Conservation (phyloP, 2,797 vertebrate species). For the Odontamblyopus lacepedii region DNA sequence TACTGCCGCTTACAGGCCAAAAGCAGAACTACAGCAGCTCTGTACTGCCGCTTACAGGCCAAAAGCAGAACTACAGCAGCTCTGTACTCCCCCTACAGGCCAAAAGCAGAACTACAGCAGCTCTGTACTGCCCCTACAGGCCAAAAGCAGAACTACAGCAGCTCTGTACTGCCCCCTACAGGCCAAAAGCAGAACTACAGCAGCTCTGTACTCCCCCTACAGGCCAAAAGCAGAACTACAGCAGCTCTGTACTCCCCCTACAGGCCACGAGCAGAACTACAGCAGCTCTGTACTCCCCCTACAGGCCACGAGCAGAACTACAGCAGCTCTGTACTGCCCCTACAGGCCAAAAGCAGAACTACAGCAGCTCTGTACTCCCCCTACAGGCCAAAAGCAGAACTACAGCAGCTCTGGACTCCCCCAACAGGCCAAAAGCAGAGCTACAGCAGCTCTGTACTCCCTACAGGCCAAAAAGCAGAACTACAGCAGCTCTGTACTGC, state of each 20-base stretch:
- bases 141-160: no score
- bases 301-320: not conserved
- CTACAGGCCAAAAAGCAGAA: no score
- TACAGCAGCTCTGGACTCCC: no score
- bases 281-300: no score
- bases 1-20: no score
- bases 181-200: not conserved
- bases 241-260: no score
- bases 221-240: not conserved
- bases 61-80: not conserved
- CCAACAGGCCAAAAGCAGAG: not conserved
- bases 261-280: no score
- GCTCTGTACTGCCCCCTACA: not conserved
- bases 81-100: not conserved
- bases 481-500: no score
- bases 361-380: not conserved
- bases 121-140: no score
- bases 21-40: no score
- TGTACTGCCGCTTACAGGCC: no score
- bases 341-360: not conserved
- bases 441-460: no score
- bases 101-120: not conserved
- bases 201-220: not conserved
- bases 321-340: not conserved
- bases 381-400: not conserved